Conservation (phyloP, 2,888 invertebrate species). For the Leptinotarsa tumamoca region DNA sequence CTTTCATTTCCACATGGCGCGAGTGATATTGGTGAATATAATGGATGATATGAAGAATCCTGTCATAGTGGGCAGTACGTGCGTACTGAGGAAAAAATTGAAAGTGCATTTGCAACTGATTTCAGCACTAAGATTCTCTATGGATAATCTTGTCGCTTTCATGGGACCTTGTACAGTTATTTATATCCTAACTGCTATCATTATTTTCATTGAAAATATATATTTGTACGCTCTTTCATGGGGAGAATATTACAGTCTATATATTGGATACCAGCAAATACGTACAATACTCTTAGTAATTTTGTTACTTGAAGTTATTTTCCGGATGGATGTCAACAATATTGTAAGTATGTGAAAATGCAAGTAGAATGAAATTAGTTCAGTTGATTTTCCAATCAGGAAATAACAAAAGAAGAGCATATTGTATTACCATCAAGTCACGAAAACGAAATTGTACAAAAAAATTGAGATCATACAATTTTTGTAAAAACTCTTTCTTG, state of each 20-base stretch:
- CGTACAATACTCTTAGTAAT: not conserved
- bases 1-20: not conserved
- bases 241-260: not conserved
- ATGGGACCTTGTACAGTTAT: not conserved
- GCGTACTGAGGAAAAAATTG: not conserved
- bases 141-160: not conserved
- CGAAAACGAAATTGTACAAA: too few species aligned
- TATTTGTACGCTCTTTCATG: not conserved
- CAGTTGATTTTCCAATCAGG: too few species aligned
- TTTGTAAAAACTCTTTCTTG: too few species aligned
- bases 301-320: not conserved
- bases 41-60: not conserved
- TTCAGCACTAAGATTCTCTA: not conserved
- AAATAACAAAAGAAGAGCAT: too few species aligned
- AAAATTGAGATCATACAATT: too few species aligned
- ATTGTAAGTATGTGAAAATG: not conserved
- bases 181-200: not conserved
- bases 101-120: not conserved
- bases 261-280: not conserved
- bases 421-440: too few species aligned
- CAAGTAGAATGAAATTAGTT: too few species aligned
- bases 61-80: not conserved
- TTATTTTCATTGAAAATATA: not conserved
- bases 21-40: not conserved
- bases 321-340: not conserved